Evolutionary conservation across 1,140 invertebrate genomes (phyloP), one percentile per base, ranked within the genome.

Genomic region (Drosophila parabipectinata): DNA sequence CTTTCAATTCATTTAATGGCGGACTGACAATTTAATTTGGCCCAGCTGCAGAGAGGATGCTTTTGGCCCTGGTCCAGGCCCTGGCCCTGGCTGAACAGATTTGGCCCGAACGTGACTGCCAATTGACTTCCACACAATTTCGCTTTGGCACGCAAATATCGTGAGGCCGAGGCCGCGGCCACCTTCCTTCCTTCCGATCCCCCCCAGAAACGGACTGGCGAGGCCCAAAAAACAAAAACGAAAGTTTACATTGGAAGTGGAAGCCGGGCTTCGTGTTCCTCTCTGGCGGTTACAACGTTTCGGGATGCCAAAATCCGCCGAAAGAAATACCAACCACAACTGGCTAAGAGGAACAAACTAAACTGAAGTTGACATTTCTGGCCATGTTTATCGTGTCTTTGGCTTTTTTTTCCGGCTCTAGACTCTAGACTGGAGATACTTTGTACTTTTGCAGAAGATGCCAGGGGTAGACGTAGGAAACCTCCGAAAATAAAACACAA

Each of bases 101-200:
- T 63, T 67, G 82, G 63, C 63, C 44, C 47, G 53, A 87, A 87
- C 82, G 82, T 87, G 82, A 87, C 82, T 87, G 62, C 78, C 82
- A 87, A 87, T 87, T 88, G 82, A 87, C 82, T 88, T 88, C 82
- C 82, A 88, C 80, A 88, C 82, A 88, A 82, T 87, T 87, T 88
- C 15, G 83, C 66, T 51, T 55, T 72, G 83, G 83, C 82, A 85
- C 82, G 82, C 82, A 85, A 85, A 85, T 85, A 85, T 87, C 82
- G 82, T 85, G 82, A 88, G 82, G 64, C 61, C 47, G 53, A 54
- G 21, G 32, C 30, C 9, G 7, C 6, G 30, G 6, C 32, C 32
- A 3, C 32, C 4, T 48, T 55, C 60, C 61, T 60, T 53, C 61
- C 76, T 75, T 72, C 72, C 62, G 58, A 50, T 52, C 54, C 44